Conservation (phyloP, 2,113 vertebrate species). For the Synchiropus splendidus region DNA sequence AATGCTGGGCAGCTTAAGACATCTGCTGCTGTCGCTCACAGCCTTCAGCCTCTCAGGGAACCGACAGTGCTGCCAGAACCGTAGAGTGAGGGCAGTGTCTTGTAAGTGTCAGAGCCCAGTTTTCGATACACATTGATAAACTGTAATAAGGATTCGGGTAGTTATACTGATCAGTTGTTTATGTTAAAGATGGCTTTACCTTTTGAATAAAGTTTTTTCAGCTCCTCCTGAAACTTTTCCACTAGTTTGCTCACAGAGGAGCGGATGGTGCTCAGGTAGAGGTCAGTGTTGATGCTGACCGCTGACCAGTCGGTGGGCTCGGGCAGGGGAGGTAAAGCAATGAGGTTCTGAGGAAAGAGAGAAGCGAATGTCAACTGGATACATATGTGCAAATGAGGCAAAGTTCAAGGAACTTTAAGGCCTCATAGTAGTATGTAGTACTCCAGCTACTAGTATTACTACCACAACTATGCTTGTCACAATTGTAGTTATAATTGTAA, state of each 20-base stretch:
- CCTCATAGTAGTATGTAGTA: no score
- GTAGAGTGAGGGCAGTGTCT: not conserved
- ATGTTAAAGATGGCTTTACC: conserved; percentile 45
- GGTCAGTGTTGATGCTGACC: conserved; percentile 62
- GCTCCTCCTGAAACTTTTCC: conserved; percentile 61
- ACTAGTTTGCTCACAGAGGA: conserved; percentile 54
- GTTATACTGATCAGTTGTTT: no score
- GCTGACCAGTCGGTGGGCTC: conserved; percentile 62
- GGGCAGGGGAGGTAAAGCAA: conserved; percentile 24
- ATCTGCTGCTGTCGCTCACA: conserved; percentile 44
- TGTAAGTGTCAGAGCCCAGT: no score
- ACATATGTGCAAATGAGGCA: no score
- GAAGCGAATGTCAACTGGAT: no score
- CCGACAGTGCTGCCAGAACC: no score
- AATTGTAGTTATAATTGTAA: no score
- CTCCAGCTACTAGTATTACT: no score
- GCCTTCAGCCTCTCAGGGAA: not conserved
- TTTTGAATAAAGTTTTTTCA: conserved; percentile 62
- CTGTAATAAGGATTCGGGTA: no score
- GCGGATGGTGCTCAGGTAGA: conserved; percentile 60
- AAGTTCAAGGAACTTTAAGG: no score
- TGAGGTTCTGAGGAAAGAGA: conserved; percentile 32
- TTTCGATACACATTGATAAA: no score
- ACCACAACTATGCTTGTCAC: no score
- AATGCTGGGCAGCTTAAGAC: conserved; percentile 13